phyloP scores from a whole-genome alignment of 2,797 vertebrate species.

The Distichodus sexfasciatus region DNA sequence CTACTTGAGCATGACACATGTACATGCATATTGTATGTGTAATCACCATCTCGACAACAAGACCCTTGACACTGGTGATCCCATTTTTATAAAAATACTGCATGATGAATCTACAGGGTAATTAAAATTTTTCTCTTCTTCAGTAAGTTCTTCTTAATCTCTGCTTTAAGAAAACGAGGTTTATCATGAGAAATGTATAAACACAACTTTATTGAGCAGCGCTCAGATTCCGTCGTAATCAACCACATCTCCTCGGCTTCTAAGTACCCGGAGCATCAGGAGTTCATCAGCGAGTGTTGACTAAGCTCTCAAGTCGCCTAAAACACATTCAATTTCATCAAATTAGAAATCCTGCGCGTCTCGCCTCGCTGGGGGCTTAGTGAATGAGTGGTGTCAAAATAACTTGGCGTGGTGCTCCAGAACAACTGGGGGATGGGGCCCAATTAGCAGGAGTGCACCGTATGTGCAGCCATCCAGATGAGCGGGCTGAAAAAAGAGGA shows the following conservation, averaged over 20 bases:
- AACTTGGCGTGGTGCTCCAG: slow-evolving; percentile 43
- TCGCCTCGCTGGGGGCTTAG: slow-evolving; percentile 2
- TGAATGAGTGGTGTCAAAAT: slow-evolving; percentile 52
- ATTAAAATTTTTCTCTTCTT: too few species aligned
- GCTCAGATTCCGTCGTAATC: slow-evolving; percentile 3
- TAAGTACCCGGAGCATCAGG: neutral
- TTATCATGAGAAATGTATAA: too few species aligned
- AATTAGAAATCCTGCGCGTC: slow-evolving; percentile 19
- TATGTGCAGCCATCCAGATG: slow-evolving; percentile 41
- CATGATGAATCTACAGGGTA: neutral
- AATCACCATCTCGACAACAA: slow-evolving; percentile 17
- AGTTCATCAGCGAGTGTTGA: neutral
- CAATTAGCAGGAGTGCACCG: slow-evolving; percentile 49
- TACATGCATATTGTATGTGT: neutral
- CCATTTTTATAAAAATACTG: neutral
- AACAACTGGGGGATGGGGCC: neutral
- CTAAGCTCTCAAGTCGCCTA: slow-evolving; percentile 21
- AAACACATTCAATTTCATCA: slow-evolving; percentile 13
- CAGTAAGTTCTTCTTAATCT: too few species aligned
- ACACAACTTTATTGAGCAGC: slow-evolving; percentile 1
- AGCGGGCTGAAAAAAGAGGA: slow-evolving; percentile 25
- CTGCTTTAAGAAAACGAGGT: too few species aligned
- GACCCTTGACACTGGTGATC: neutral
- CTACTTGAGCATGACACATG: neutral
- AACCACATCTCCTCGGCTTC: neutral